A percentile compares a stretch with the other conserved stretches of the same genome.
Evolutionary conservation across 2,113 vertebrate genomes (phyloP).

Genomic region (Oncorhynchus gorbuscha): DNA sequence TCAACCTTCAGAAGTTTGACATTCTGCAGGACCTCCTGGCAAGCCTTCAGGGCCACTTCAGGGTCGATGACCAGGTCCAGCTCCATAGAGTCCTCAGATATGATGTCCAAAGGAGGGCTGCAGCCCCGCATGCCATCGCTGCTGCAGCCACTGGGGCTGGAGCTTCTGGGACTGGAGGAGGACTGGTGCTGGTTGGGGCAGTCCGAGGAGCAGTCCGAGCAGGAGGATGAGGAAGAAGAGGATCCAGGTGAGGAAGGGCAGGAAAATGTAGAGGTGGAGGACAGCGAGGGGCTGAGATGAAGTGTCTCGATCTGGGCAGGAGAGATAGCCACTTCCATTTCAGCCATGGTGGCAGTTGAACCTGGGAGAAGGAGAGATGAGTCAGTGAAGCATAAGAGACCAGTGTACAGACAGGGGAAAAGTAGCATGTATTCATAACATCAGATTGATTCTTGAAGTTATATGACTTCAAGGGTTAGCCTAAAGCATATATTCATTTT

Average conservation of each 20-base stretch:
- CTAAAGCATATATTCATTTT: background rate
- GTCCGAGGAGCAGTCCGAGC: constrained; percentile 60
- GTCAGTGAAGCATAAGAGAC: constrained; percentile 7
- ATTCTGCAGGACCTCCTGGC: constrained; percentile 83
- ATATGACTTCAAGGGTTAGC: too few species aligned
- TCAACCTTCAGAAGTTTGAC: constrained; percentile 74
- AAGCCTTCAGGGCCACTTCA: constrained; percentile 84
- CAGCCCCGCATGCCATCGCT: constrained; percentile 57
- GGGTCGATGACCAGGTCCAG: constrained; percentile 79
- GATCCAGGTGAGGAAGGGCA: constrained; percentile 68
- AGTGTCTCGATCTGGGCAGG: constrained; percentile 45
- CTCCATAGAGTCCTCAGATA: constrained; percentile 80
- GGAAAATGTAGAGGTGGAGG: constrained; percentile 39
- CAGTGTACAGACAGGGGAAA: background rate
- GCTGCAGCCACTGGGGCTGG: constrained; percentile 28
- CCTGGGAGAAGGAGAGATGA: constrained; percentile 19
- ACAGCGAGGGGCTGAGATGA: constrained; percentile 52
- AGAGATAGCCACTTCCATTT: constrained; percentile 74
- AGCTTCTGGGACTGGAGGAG: constrained; percentile 39
- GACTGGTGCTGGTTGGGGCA: constrained; percentile 33
- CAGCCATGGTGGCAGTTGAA: constrained; percentile 72
- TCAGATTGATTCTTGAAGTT: background rate
- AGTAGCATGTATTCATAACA: background rate
- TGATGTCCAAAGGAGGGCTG: constrained; percentile 74
- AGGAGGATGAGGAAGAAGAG: constrained; percentile 54